Percentiles rank a stretch among this genome's conserved stretches.
Evolutionary conservation across 2,113 vertebrate genomes (phyloP).

Genomic region (Zapornia atra): DNA sequence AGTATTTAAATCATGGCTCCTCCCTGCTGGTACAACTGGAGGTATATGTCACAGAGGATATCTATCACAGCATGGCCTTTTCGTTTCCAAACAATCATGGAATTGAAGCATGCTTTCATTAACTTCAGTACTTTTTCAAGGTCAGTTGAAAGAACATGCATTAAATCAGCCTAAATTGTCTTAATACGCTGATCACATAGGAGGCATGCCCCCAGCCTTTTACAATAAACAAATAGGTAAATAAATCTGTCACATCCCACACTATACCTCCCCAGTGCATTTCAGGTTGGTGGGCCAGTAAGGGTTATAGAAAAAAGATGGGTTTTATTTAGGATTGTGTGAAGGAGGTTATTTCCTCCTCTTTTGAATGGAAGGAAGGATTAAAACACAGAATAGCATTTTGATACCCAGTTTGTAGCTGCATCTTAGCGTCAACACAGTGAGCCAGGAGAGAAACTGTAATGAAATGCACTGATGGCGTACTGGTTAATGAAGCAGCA

Average conservation of each 20-base stretch:
- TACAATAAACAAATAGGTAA: constrained; percentile 12
- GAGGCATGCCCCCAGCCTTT: not conserved
- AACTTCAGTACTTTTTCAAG: constrained; percentile 34
- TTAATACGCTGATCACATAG: not conserved
- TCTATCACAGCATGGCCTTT: constrained; percentile 48
- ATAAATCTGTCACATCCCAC: not conserved
- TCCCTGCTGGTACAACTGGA: constrained; percentile 52
- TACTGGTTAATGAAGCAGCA: constrained; percentile 66
- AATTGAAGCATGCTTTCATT: constrained; percentile 37
- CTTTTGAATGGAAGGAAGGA: constrained; percentile 10
- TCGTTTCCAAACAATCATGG: constrained; percentile 12
- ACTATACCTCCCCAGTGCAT: not conserved
- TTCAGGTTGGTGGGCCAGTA: not conserved
- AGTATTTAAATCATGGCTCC: constrained; percentile 48
- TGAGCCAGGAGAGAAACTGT: constrained; percentile 26
- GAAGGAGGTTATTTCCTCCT: not conserved
- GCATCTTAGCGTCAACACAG: constrained; percentile 33
- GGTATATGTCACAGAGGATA: not conserved
- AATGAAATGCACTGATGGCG: constrained; percentile 59
- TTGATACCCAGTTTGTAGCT: constrained; percentile 36
- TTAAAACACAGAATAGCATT: constrained; percentile 21
- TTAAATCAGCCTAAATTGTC: constrained; percentile 21
- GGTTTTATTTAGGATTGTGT: not conserved
- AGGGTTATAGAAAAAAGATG: not conserved
- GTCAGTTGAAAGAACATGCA: not conserved